These are phyloP conservation scores for Mylabris phalerata DNA, from an alignment of 1,140 invertebrate genomes.

Conservation along the genomic window DNA sequence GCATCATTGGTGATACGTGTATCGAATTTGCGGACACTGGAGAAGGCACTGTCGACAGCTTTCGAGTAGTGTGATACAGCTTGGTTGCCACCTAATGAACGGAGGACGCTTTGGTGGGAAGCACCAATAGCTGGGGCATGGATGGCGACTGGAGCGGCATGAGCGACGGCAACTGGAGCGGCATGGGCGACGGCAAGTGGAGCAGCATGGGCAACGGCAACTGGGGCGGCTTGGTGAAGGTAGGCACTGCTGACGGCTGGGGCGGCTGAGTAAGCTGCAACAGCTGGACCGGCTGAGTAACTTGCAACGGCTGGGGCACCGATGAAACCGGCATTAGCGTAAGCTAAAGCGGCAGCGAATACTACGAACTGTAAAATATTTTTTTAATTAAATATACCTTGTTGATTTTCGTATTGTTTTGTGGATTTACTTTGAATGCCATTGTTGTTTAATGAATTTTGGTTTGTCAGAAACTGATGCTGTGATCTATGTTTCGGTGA, in stretches of 20 bases:
- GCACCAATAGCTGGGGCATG: conserved; percentile 45
- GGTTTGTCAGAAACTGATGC: conserved; percentile 19
- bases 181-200: conserved; percentile 11
- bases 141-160: conserved; percentile 39
- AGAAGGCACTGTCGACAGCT: conserved; percentile 54
- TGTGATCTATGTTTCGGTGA: conserved; percentile 3
- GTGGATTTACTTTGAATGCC: conserved; percentile 20
- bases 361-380: conserved; percentile 28
- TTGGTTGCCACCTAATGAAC: conserved; percentile 47
- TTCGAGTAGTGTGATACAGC: conserved; percentile 53
- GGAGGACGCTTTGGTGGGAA: conserved; percentile 48
- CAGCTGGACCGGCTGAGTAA: conserved; percentile 19
- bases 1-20: conserved; percentile 53
- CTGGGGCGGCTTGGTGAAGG: conserved; percentile 14
- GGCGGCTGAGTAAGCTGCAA: conserved; percentile 29
- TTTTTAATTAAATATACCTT: conserved; percentile 1
- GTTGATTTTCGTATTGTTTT: not conserved
- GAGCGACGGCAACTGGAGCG: conserved; percentile 23
- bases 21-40: conserved; percentile 53
- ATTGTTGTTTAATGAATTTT: conserved; percentile 5
- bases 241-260: conserved; percentile 21
- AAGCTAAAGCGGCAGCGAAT: conserved; percentile 31
- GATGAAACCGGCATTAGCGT: conserved; percentile 32
- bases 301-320: conserved; percentile 16
- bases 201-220: conserved; percentile 9